Conservation (phyloP, 2,797 vertebrate species). For the Coendou prehensilis region DNA sequence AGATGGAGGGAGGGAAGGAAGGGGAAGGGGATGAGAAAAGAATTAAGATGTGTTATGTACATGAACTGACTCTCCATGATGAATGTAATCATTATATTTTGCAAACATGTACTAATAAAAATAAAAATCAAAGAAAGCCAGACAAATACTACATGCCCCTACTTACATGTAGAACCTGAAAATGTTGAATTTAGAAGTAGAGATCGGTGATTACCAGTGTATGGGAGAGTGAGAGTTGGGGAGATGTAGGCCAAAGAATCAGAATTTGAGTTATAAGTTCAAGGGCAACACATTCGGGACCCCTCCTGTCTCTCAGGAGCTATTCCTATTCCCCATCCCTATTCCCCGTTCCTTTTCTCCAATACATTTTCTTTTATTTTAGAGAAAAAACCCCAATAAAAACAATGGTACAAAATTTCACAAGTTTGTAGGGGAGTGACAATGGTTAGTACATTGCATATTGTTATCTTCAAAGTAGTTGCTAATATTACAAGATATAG, state of each 20-base stretch:
- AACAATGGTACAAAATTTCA: no score
- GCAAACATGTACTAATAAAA: neutral
- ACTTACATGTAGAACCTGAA: neutral
- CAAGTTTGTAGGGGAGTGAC: no score
- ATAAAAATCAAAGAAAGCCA: neutral
- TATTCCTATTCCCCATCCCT: no score
- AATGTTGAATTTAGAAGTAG: neutral
- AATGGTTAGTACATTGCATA: no score
- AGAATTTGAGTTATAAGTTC: neutral
- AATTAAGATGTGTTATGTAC: neutral
- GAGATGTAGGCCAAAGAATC: neutral
- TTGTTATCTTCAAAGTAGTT: no score
- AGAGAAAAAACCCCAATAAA: no score
- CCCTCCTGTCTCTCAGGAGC: no score
- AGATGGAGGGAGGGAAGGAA: neutral
- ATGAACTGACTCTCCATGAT: neutral
- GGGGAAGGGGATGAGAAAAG: neutral
- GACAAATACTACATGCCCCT: neutral
- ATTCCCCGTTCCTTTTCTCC: no score
- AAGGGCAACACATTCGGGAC: neutral
- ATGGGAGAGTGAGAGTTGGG: neutral
- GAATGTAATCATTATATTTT: no score
- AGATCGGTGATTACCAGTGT: neutral
- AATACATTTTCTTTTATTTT: no score
- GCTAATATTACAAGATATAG: no score